A percentile compares a stretch with the other conserved stretches of the same genome.
Evolutionary conservation across 1,140 invertebrate species (phyloP).

Genomic region (Ostrea edulis): DNA sequence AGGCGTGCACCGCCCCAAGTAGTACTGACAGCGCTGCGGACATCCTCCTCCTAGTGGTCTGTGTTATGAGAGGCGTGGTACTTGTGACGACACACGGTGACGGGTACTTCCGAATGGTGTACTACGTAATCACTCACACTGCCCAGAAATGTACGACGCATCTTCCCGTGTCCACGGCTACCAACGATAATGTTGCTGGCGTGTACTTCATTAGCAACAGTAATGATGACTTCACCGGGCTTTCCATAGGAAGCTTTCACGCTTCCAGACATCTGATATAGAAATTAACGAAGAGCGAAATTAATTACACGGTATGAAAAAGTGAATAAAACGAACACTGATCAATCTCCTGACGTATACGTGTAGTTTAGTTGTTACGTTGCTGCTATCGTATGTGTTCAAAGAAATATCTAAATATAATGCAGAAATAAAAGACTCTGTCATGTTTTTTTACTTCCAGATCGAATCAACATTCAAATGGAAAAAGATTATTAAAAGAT

Average conservation of each 20-base stretch:
- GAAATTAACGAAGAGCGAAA: neutral
- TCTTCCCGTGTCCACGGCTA: slow-evolving; percentile 53
- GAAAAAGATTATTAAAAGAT: too few relatives aligned
- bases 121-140: slow-evolving; percentile 64
- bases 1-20: too few relatives aligned
- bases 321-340: too few relatives aligned
- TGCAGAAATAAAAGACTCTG: too few relatives aligned
- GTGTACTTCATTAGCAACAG: slow-evolving; percentile 22
- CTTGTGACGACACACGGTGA: slow-evolving; percentile 52
- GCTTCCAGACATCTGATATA: slow-evolving; percentile 11
- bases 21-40: too few relatives aligned
- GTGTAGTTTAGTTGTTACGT: too few relatives aligned
- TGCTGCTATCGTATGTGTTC: too few relatives aligned
- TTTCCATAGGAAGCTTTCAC: slow-evolving; percentile 40
- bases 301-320: neutral
- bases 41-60: neutral
- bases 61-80: neutral
- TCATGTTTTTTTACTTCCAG: too few relatives aligned
- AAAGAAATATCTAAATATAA: too few relatives aligned
- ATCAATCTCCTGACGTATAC: too few relatives aligned
- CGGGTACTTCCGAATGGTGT: slow-evolving; percentile 60
- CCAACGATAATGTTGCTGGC: slow-evolving; percentile 44
- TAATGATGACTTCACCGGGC: slow-evolving; percentile 29
- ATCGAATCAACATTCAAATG: too few relatives aligned
- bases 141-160: slow-evolving; percentile 58